phyloP scores from a whole-genome alignment of 2,113 vertebrate species.

The Eidolon helvum region DNA sequence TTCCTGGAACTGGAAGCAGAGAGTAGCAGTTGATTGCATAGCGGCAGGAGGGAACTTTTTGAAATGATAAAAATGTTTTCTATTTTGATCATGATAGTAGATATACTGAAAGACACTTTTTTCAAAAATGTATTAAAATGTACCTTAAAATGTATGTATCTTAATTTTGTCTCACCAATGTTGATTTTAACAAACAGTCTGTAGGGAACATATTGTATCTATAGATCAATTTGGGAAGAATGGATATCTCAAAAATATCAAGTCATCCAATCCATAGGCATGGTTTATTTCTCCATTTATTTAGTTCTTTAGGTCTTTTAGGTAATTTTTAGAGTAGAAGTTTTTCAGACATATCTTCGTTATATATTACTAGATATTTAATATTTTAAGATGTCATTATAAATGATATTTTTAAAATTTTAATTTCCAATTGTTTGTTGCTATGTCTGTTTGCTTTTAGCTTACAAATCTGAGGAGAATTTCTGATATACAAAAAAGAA shows the following conservation, averaged over 20 bases:
- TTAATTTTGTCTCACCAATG: conserved; percentile 13
- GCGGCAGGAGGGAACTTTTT: neutral
- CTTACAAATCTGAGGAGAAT: neutral
- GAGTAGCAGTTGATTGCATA: neutral
- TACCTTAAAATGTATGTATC: neutral
- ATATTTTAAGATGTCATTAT: neutral
- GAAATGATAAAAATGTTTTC: neutral
- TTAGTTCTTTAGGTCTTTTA: neutral
- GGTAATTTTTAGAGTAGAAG: neutral
- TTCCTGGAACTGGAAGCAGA: neutral
- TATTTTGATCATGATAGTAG: neutral
- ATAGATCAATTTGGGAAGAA: neutral
- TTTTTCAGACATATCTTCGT: neutral
- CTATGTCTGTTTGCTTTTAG: neutral
- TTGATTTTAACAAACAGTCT: neutral
- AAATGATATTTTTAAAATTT: neutral
- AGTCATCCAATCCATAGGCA: neutral
- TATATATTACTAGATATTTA: neutral
- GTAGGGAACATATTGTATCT: neutral
- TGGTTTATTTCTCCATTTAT: conserved; percentile 7
- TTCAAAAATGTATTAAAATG: conserved; percentile 6
- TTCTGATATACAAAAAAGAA: neutral
- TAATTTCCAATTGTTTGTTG: neutral
- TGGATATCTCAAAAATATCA: neutral
- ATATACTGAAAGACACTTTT: neutral